Conservation (phyloP, 1,140 invertebrate species). For the Papilio helenus region DNA sequence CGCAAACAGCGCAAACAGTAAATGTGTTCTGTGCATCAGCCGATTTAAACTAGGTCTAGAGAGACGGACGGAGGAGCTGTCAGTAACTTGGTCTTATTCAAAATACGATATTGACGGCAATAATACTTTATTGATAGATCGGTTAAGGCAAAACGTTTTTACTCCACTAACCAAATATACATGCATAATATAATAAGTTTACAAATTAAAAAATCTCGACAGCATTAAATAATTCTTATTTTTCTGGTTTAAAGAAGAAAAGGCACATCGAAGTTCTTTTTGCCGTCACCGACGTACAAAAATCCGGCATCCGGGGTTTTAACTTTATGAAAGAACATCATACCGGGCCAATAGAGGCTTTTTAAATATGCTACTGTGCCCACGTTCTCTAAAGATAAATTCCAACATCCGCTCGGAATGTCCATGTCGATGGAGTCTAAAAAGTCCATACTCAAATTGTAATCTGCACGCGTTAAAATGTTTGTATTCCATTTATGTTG, state of each 20-base stretch:
- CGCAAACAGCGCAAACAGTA: no score
- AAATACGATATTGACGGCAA: no score
- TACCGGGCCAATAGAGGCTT: constrained; percentile 89
- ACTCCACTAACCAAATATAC: neutral
- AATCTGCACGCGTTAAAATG: constrained; percentile 87
- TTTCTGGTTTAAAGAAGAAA: constrained; percentile 84
- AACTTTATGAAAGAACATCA: constrained; percentile 88
- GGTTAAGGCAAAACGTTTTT: neutral
- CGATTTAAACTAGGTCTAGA: no score
- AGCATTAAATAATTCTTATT: neutral
- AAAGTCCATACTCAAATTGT: constrained; percentile 91
- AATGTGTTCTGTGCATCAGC: no score
- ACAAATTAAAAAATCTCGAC: neutral
- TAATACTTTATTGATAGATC: neutral
- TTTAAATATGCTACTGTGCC: constrained; percentile 85
- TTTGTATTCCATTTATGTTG: constrained; percentile 88
- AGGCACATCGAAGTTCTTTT: constrained; percentile 88
- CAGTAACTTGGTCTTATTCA: no score
- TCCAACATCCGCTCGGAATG: constrained; percentile 86
- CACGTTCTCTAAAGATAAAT: constrained; percentile 83
- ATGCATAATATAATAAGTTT: neutral
- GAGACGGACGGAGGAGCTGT: no score
- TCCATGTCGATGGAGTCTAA: constrained; percentile 88
- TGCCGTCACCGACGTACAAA: constrained; percentile 88
- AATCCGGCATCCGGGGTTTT: constrained; percentile 87